phyloP scores from a whole-genome alignment of 2,113 vertebrate species.

The Gymnogyps californianus region DNA sequence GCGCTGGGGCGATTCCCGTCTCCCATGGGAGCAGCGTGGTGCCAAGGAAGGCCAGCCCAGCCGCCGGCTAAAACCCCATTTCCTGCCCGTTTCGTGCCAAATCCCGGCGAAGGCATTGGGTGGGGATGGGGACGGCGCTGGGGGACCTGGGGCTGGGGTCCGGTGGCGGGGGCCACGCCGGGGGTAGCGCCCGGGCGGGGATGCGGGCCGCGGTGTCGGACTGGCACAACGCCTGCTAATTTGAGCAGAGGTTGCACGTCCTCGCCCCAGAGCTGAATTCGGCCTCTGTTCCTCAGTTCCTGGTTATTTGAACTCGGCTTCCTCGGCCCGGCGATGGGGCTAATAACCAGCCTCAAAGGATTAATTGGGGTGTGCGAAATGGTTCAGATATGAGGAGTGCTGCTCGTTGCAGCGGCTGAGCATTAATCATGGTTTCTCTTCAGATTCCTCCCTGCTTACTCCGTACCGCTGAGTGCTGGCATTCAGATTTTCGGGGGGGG shows the following conservation, averaged over 20 bases:
- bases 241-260: background rate
- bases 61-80: background rate
- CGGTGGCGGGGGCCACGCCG: accelerated
- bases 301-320: constrained; percentile 15
- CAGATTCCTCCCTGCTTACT: background rate
- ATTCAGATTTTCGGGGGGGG: accelerated
- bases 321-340: background rate
- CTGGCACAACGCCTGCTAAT: background rate
- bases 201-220: accelerated
- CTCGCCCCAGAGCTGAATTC: background rate
- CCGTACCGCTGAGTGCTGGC: background rate
- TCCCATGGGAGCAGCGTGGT: background rate
- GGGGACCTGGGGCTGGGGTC: background rate
- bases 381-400: constrained; percentile 6
- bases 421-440: constrained; percentile 19
- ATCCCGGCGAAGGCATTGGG: accelerated
- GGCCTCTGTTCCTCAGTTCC: background rate
- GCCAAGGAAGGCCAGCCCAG: background rate
- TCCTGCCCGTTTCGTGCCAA: background rate
- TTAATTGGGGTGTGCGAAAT: constrained; percentile 30
- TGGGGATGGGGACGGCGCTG: background rate
- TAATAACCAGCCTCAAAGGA: background rate
- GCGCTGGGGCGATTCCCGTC: background rate
- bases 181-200: background rate
- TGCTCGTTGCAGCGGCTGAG: background rate